Evolutionary conservation across 2,888 invertebrate genomes (phyloP).

Genomic region (Diploptera punctata): DNA sequence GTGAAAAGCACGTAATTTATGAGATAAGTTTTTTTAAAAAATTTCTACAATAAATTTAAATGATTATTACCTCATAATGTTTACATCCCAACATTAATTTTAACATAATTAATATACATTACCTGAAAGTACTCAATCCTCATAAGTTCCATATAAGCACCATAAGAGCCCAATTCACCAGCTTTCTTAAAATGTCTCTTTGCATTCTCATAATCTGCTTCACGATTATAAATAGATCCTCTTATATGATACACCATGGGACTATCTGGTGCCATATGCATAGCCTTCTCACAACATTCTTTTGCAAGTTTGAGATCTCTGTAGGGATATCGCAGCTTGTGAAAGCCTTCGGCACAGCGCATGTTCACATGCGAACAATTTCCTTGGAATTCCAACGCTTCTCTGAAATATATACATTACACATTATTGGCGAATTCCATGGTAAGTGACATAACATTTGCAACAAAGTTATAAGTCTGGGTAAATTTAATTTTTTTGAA

Average conservation of each 20-base stretch:
- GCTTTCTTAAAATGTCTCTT: constrained; percentile 19
- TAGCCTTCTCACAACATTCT: constrained; percentile 21
- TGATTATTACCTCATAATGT: too few relatives aligned
- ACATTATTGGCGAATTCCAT: neutral
- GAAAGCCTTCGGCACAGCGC: constrained; percentile 31
- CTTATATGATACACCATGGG: constrained; percentile 30
- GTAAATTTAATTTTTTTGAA: neutral
- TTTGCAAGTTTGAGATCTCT: constrained; percentile 27
- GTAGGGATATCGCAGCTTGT: constrained; percentile 22
- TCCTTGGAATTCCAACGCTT: neutral
- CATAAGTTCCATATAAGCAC: constrained; percentile 22
- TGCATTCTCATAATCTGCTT: neutral
- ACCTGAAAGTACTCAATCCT: neutral
- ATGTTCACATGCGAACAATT: constrained; percentile 21
- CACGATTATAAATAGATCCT: neutral
- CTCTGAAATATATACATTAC: neutral
- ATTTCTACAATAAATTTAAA: too few relatives aligned
- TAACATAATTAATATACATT: neutral
- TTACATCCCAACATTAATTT: too few relatives aligned
- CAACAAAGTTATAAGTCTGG: neutral
- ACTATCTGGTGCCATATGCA: constrained; percentile 26
- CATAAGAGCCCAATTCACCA: constrained; percentile 13
- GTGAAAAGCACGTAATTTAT: too few relatives aligned
- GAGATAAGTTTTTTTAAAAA: too few relatives aligned
- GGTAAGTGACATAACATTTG: neutral